phyloP scores from a whole-genome alignment of 2,113 vertebrate genomes.

The Romanogobio albipinnatus region DNA sequence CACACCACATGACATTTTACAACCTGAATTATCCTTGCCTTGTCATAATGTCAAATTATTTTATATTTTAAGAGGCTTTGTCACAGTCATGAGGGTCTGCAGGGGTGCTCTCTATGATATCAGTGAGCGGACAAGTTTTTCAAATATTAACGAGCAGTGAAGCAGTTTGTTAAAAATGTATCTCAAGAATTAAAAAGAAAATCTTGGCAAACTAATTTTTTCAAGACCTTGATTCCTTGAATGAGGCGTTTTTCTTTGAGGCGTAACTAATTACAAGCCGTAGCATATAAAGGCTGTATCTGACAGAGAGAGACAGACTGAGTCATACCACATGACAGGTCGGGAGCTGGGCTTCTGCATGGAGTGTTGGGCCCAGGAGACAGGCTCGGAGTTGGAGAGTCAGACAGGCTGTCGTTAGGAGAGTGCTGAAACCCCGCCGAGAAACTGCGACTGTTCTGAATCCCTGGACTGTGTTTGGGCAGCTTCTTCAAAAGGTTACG shows the following conservation, averaged over 20 bases:
- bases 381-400: conserved; percentile 89
- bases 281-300: background rate
- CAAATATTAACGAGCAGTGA: background rate
- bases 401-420: conserved; percentile 89
- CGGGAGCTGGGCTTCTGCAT: conserved; percentile 84
- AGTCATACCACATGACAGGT: conserved; percentile 79
- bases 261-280: background rate
- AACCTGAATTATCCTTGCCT: background rate
- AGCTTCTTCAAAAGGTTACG: conserved; percentile 90
- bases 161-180: background rate
- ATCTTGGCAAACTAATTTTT: background rate
- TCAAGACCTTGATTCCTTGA: background rate
- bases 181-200: background rate
- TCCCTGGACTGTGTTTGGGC: conserved; percentile 83
- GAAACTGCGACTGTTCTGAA: conserved; percentile 92
- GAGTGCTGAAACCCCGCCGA: conserved; percentile 92
- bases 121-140: background rate
- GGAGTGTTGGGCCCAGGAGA: conserved; percentile 85
- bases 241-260: background rate
- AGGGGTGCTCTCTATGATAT: background rate
- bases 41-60: background rate
- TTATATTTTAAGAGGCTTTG: background rate
- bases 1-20: too few relatives aligned
- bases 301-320: background rate
- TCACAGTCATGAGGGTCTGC: background rate